Evolutionary conservation across 2,113 vertebrate genomes (phyloP), one percentile per base, ranked within the genome.

Genomic region (Cyanoramphus novaezelandiae): DNA sequence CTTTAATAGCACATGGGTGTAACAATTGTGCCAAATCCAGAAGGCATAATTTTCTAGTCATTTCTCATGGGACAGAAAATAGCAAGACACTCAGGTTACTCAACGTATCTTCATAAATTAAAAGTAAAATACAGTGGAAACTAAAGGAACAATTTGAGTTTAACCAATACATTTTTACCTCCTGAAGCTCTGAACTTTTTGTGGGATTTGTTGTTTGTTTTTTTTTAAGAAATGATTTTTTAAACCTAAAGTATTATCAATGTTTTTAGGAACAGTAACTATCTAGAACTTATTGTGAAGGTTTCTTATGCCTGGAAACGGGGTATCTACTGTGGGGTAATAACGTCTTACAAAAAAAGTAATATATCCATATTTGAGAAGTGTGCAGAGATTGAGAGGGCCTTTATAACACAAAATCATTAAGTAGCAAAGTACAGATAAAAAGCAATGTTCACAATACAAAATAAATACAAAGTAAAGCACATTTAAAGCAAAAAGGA

Each of bases 11-110:
- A 44, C 16, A 39, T 10, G 13, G 7, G 13, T 53, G 20, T 39
- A 83, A 43, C 31, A 53, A 2, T n/a, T 70, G 15, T 33, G 31
- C 21, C 46, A 84, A 88, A 74, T 29, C 28, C 46, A 83, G 41
- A 74, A 80, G 25, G n/a, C 13, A 69, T 18, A 63, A 33, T 81
- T 92, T 77, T 65, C 49, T 41, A 82, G 41, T 82, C 12, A 47
- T 57, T 88, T 90, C 57, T 88, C 53, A 79, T 8, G 6, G 43
- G 31, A 14, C 16, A 91, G 65, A 71, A 87, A 91, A 96, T 10
- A 84, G n/a, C 23, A 80, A 76, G n/a, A 31, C 52, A 24, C n/a
- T 47, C 37, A 57, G 17, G 6, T 78, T 78, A 85, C 17, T 47
- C 15, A 76, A 75, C 5, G 19, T 7, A 60, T 31, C 25, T 52